Evolutionary conservation across 2,888 invertebrate genomes (phyloP).

Genomic region (Scaeva pyrastri): DNA sequence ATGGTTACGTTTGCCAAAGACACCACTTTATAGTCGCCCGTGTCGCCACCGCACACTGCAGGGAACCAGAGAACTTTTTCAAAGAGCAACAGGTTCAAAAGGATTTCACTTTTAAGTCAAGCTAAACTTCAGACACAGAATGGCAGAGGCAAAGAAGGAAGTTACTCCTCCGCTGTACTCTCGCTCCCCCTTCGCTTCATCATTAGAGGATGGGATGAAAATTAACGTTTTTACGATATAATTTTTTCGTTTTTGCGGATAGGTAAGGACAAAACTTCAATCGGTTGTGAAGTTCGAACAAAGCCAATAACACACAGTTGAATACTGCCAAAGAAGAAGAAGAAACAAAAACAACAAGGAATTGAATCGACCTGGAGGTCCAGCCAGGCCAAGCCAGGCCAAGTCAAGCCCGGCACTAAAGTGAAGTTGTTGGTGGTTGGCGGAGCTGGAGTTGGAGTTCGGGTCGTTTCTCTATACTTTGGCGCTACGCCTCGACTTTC

Average conservation of each 20-base stretch:
- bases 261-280: constrained; percentile 66
- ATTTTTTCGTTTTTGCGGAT: constrained; percentile 48
- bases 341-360: constrained; percentile 1
- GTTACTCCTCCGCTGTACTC: constrained; percentile 15
- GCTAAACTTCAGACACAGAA: constrained; percentile 71
- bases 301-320: constrained; percentile 76
- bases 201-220: constrained; percentile 67
- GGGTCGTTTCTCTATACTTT: constrained; percentile 58
- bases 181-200: constrained; percentile 15
- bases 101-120: constrained; percentile 70
- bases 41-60: constrained; percentile 13
- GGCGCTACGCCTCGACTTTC: constrained; percentile 56
- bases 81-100: constrained; percentile 75
- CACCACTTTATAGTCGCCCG: constrained; percentile 23
- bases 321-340: constrained; percentile 53
- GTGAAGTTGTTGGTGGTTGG: constrained; percentile 37
- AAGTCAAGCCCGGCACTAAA: constrained; percentile 11
- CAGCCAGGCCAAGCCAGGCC: constrained; percentile 1
- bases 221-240: constrained; percentile 73
- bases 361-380: constrained; percentile 21
- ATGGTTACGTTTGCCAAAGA: constrained; percentile 61
- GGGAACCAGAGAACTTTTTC: constrained; percentile 46
- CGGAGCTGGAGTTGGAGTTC: no score
- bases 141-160: constrained; percentile 43
- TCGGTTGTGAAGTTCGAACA: constrained; percentile 75